Evolutionary conservation across 2,113 vertebrate species (phyloP).

Genomic region (Campylorhamphus procurvoides): DNA sequence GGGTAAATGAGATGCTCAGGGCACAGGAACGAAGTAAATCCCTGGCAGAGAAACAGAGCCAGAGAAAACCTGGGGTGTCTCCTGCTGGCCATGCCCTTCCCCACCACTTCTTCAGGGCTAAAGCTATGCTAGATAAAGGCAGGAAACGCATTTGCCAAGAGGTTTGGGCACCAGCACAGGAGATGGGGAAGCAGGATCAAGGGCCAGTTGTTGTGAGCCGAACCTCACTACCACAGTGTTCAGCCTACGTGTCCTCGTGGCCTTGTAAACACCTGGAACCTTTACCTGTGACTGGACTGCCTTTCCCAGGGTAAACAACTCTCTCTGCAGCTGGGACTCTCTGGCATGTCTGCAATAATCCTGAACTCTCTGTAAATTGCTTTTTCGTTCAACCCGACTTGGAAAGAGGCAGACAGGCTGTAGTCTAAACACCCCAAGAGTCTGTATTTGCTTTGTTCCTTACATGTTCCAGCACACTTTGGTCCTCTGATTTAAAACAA

Average conservation of each 20-base stretch:
- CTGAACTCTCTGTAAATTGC: background rate
- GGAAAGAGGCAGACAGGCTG: conserved; percentile 42
- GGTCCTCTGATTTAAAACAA: conserved; percentile 49
- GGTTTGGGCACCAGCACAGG: background rate
- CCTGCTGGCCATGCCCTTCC: background rate
- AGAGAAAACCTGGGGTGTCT: background rate
- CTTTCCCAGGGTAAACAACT: background rate
- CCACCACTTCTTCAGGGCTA: background rate
- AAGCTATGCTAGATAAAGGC: background rate
- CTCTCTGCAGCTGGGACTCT: background rate
- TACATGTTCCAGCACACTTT: conserved; percentile 17
- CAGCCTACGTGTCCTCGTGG: background rate
- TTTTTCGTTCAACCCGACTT: conserved; percentile 52
- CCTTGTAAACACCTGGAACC: conserved; percentile 8
- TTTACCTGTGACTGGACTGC: conserved; percentile 30
- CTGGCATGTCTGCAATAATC: conserved; percentile 27
- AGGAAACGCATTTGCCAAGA: background rate
- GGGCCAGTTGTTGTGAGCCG: background rate
- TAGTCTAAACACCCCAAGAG: conserved; percentile 57
- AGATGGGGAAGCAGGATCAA: background rate
- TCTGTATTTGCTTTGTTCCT: conserved; percentile 55
- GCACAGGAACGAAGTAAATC: background rate
- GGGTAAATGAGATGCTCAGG: background rate
- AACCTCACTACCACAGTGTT: rapidly evolving
- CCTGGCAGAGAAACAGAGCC: background rate